Conservation (phyloP, 2,113 vertebrate species). For the Tupaia chinensis region DNA sequence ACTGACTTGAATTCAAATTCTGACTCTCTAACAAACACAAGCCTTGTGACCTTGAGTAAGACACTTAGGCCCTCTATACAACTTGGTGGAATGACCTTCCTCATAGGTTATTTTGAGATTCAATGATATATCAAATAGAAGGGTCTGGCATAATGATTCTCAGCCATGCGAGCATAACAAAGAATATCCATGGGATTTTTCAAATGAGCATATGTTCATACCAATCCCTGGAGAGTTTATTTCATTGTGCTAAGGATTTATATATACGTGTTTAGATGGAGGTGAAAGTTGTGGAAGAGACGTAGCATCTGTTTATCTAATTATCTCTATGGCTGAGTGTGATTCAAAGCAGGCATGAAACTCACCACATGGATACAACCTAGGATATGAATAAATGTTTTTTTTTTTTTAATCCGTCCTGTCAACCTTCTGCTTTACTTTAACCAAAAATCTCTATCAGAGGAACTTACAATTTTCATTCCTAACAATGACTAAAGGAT, state of each 20-base stretch:
- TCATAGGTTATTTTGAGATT: not conserved
- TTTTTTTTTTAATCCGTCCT: not conserved
- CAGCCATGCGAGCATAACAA: not conserved
- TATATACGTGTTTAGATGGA: not conserved
- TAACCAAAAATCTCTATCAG: constrained; percentile 22
- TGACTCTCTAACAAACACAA: not conserved
- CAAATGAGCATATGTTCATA: not conserved
- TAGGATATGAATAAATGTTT: not conserved
- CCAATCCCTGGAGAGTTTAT: not conserved
- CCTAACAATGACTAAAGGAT: not conserved
- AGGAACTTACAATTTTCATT: not conserved
- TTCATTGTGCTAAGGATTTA: not conserved
- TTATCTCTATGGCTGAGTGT: not conserved
- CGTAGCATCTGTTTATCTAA: not conserved
- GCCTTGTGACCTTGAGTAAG: not conserved
- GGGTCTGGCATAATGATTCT: not conserved
- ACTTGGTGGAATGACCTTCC: not conserved
- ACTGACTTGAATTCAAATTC: not conserved
- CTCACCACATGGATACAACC: not conserved
- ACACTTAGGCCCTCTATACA: not conserved
- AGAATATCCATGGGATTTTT: not conserved
- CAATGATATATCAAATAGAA: not conserved
- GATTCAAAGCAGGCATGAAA: not conserved
- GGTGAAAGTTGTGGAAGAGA: not conserved
- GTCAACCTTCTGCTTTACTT: not conserved